phyloP scores from a whole-genome alignment of 2,888 invertebrate genomes.

The Megamerina dolium region DNA sequence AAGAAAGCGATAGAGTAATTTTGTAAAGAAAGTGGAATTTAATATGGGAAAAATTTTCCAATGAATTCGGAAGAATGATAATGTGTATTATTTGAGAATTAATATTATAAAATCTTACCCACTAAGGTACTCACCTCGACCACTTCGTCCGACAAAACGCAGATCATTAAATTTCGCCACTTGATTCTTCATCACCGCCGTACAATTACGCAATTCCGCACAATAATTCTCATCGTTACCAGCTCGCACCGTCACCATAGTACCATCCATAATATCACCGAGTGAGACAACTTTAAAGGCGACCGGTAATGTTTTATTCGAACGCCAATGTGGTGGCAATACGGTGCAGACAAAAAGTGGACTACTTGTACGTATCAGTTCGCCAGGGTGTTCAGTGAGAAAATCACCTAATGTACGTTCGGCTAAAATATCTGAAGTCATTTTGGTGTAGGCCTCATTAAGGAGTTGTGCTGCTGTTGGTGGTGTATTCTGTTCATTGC shows the following conservation, averaged over 20 bases:
- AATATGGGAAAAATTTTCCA: too few species aligned
- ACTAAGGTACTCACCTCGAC: constrained; percentile 79
- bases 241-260: constrained; percentile 89
- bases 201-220: constrained; percentile 90
- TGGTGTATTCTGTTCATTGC: constrained; percentile 58
- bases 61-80: too few species aligned
- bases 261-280: constrained; percentile 93
- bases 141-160: constrained; percentile 96
- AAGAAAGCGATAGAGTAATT: too few species aligned
- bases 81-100: too few species aligned
- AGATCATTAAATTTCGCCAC: constrained; percentile 99
- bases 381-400: constrained; percentile 84
- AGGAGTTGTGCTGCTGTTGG: constrained; percentile 64
- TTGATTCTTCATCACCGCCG: constrained; percentile 96
- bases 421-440: constrained; percentile 85
- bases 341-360: constrained; percentile 95
- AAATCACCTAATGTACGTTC: constrained; percentile 82
- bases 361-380: constrained; percentile 84
- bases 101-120: too few species aligned
- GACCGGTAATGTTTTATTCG: constrained; percentile 95
- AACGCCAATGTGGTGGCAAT: constrained; percentile 93
- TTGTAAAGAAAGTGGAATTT: too few species aligned
- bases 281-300: constrained; percentile 95
- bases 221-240: constrained; percentile 98
- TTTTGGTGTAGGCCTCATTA: constrained; percentile 79